Evolutionary conservation across 2,113 vertebrate species (phyloP), one percentile per base, ranked within the genome.

Genomic region (Prunella fulvescens): DNA sequence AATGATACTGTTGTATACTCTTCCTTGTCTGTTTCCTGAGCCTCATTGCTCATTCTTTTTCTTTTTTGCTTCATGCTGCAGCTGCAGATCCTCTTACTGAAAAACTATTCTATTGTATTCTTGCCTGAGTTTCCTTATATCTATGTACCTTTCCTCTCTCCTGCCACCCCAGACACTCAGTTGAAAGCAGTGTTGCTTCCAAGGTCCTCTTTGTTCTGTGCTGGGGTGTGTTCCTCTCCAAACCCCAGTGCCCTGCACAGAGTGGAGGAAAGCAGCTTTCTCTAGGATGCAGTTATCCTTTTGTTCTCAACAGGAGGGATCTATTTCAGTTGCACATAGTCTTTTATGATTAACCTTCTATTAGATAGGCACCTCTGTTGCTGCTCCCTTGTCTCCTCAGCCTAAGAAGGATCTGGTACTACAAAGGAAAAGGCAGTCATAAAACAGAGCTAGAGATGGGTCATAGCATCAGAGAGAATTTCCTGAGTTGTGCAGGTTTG

Each of bases 291-390:
- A 79, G 58, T 83, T 90, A 57, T 60, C 86, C 60, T 86, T 81
- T 86, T 92, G 66, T 66, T 88, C 95, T 81, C 33, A 4, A 33
- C 35, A 33, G 62, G 79, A 80, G 88, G 70, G 58, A 66, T 58
- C 42, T 93, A 5, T 86, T 94, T 80, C 62, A 82, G 50, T 53
- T 86, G 82, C 62, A 88, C 16, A 1, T 17, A 48, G 45, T 61
- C 62, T 90, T 94, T 82, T 73, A 77, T 92, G 62, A 83, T 93
- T 92, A 92, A 80, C 74, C 39, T 95, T 45, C 87, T 85, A 62
- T 88, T 80, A 83, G 67, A 53, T 6, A 7, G 58, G 25, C 47
- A 58, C 82, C 66, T 57, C 81, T 19, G 14, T 80, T 93, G 53
- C 88, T 88, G 50, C 57, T 95, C 62, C 70, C 53, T 61, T 80